Percentiles rank a stretch among this genome's conserved stretches.
phyloP scores from a whole-genome alignment of 2,113 vertebrate species.

The Solea senegalensis region DNA sequence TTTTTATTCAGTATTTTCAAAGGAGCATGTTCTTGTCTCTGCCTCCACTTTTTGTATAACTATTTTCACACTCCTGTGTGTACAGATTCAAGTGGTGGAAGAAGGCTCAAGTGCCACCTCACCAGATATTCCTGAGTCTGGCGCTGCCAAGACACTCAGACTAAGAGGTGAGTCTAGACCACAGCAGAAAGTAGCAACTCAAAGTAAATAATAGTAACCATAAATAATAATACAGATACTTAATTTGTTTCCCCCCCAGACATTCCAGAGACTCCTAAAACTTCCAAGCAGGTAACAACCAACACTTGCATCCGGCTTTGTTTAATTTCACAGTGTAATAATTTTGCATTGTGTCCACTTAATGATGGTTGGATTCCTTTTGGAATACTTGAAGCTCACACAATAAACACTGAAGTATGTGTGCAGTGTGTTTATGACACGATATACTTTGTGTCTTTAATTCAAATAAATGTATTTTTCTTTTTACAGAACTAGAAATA shows the following conservation, averaged over 20 bases:
- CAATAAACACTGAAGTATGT: too few relatives aligned
- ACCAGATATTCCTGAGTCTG: slow-evolving; percentile 69
- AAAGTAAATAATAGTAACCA: background rate
- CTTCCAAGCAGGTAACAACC: slow-evolving; percentile 67
- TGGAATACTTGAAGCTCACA: background rate
- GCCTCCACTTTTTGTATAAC: background rate
- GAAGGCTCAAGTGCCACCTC: slow-evolving; percentile 62
- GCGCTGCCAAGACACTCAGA: slow-evolving; percentile 42
- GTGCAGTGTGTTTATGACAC: too few relatives aligned
- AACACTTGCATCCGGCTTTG: background rate
- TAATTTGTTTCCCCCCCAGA: slow-evolving; percentile 51
- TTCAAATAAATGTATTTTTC: background rate
- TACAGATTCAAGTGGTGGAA: slow-evolving; percentile 74
- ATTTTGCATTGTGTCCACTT: background rate
- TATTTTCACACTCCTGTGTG: background rate
- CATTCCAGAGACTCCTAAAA: slow-evolving; percentile 69
- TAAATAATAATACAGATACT: background rate
- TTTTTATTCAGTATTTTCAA: background rate
- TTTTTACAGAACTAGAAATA: background rate
- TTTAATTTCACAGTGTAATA: background rate
- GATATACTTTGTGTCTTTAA: too few relatives aligned
- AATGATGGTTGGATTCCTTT: background rate
- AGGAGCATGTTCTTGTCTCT: background rate
- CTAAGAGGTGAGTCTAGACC: slow-evolving; percentile 55
- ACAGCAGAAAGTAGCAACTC: background rate